phyloP scores from a whole-genome alignment of 2,797 vertebrate genomes.

The Natrix natrix region DNA sequence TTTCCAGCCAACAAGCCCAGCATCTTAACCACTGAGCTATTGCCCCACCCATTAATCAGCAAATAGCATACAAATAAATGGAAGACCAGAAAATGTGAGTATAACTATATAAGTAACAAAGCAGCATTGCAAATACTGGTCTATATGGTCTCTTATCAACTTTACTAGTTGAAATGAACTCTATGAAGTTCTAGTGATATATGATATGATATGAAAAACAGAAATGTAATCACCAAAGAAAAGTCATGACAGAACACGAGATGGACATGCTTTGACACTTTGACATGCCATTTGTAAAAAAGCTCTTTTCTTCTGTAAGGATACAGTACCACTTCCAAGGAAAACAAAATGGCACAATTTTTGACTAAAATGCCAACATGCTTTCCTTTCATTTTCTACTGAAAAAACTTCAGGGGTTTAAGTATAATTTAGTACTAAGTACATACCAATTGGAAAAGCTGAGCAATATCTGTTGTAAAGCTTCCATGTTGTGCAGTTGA shows the following conservation, averaged over 20 bases:
- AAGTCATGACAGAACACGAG: not conserved
- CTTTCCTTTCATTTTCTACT: conserved; percentile 4
- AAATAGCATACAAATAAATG: not conserved
- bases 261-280: not conserved
- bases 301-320: not conserved
- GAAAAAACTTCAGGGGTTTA: not conserved
- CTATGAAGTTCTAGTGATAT: not conserved
- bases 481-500: not conserved
- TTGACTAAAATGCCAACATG: not conserved
- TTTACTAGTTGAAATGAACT: not conserved
- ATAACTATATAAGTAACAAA: not conserved
- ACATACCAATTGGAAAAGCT: not conserved
- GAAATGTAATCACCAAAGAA: not conserved
- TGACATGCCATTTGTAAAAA: not conserved
- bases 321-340: not conserved
- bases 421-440: not conserved
- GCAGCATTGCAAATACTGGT: not conserved
- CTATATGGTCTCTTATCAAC: not conserved
- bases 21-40: not conserved
- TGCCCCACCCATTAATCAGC: not conserved
- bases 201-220: not conserved
- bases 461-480: not conserved
- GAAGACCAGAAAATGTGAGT: not conserved
- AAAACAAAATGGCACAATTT: not conserved
- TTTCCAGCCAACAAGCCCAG: too few species aligned